Evolutionary conservation across 2,888 invertebrate genomes (phyloP), one percentile per base, ranked within the genome.

Genomic region (Limnephilus rhombicus): DNA sequence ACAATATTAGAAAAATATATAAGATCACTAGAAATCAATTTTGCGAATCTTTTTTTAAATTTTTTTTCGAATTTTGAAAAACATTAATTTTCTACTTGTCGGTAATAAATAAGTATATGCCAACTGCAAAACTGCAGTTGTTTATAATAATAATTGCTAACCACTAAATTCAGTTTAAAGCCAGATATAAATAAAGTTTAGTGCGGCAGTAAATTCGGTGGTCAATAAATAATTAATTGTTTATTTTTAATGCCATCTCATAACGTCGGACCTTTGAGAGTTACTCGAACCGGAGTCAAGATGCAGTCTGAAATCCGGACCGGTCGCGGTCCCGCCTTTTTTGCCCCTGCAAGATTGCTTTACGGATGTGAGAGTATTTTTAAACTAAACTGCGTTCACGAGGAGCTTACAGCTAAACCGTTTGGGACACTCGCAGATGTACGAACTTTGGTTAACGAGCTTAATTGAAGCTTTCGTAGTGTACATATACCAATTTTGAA

Each of bases 301-400:
- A 83, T 34, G 24, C 37, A 37, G 31, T 31, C 34, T 34, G 37
- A 83, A 34, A 83, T 15, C 37, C 37, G 83, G 34, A 82, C 82
- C 34, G 29, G 29, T 82, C 31, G 82, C 34, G 34, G 82, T 18
- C 83, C 24, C 18, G 83, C 34, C 83, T 31, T 15, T 31, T 18
- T 37, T 83, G 83, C 15, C 31, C 15, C 37, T 83, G 83, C 83
- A 29, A 34, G 13, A 83, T 34, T 83, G 37, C 68, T 68, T 9
- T 68, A 68, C 68, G 68, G 68, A 68, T 68, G 68, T 68, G 68
- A 68, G 68, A 68, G 68, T 68, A 68, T 68, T 68, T 68, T 68
- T 68, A 68, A 68, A 68, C 68, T 68, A 68, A 68, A 68, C 68
- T 68, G 68, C 68, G 68, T 68, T 68, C 68, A n/a, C 4, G 68